A percentile compares a stretch with the other conserved stretches of the same genome.
Conservation (phyloP, 1,140 invertebrate species). For the Lucilia sericata region DNA sequence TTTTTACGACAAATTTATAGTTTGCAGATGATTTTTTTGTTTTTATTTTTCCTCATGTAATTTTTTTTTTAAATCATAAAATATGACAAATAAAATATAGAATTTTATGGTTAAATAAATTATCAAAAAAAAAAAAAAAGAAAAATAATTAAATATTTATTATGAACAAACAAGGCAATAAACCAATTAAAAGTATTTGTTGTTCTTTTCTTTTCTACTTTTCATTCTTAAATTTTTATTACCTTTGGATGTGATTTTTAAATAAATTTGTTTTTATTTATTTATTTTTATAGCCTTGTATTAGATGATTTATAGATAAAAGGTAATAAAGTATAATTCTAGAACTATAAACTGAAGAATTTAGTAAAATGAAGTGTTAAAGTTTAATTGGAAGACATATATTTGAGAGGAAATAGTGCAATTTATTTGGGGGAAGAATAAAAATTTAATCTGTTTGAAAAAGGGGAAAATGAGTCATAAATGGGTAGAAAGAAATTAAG, state of each 20-base stretch:
- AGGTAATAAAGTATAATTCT: background rate
- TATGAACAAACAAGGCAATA: background rate
- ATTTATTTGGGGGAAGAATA: too few relatives aligned
- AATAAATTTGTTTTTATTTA: background rate
- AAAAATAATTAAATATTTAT: background rate
- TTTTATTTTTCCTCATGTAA: too few relatives aligned
- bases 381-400: too few relatives aligned
- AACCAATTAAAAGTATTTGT: background rate
- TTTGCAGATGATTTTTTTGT: too few relatives aligned
- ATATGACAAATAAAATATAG: background rate
- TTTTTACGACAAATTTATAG: too few relatives aligned
- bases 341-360: background rate
- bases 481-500: too few relatives aligned
- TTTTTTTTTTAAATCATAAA: background rate
- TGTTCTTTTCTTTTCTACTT: background rate
- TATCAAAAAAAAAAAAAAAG: background rate
- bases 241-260: too few relatives aligned
- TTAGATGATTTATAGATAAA: background rate
- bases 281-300: slow-evolving; percentile 1
- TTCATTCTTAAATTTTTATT: background rate
- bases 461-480: too few relatives aligned
- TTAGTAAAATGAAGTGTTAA: background rate
- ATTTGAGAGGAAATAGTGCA: too few relatives aligned
- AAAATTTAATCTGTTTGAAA: too few relatives aligned
- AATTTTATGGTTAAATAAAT: background rate